Percentiles rank a stretch among this genome's conserved stretches.
Evolutionary conservation across 2,888 invertebrate species (phyloP).

Genomic region (Glyphotaelius pellucidus): DNA sequence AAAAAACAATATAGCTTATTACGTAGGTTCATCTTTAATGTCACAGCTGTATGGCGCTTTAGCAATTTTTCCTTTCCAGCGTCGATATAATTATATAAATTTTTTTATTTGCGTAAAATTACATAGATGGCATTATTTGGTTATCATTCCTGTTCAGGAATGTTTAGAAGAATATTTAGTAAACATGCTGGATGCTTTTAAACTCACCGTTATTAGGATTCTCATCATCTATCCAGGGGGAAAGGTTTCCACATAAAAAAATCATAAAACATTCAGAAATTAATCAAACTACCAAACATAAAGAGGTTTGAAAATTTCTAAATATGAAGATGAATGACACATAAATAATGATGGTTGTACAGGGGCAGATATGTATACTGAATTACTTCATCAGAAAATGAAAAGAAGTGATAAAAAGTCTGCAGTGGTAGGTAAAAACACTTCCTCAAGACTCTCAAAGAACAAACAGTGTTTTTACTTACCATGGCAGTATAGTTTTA

Average conservation of each 20-base stretch:
- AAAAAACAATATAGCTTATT: too few relatives aligned
- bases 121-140: background rate
- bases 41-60: too few relatives aligned
- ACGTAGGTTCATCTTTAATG: too few relatives aligned
- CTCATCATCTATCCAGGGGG: conserved; percentile 57
- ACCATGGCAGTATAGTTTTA: too few relatives aligned
- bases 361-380: background rate
- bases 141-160: background rate
- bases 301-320: conserved; percentile 17
- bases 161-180: background rate
- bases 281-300: conserved; percentile 24
- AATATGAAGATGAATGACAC: background rate
- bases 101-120: too few relatives aligned
- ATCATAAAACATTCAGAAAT: conserved; percentile 47
- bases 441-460: too few relatives aligned
- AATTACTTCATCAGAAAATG: background rate
- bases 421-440: too few relatives aligned
- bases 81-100: too few relatives aligned
- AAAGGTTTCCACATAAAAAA: conserved; percentile 41
- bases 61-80: too few relatives aligned
- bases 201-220: conserved; percentile 54
- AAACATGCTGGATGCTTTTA: conserved; percentile 44
- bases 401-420: background rate
- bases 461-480: too few relatives aligned
- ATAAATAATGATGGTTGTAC: background rate